Conservation (phyloP, 2,888 invertebrate genomes). For the Cremastinae sp. region DNA sequence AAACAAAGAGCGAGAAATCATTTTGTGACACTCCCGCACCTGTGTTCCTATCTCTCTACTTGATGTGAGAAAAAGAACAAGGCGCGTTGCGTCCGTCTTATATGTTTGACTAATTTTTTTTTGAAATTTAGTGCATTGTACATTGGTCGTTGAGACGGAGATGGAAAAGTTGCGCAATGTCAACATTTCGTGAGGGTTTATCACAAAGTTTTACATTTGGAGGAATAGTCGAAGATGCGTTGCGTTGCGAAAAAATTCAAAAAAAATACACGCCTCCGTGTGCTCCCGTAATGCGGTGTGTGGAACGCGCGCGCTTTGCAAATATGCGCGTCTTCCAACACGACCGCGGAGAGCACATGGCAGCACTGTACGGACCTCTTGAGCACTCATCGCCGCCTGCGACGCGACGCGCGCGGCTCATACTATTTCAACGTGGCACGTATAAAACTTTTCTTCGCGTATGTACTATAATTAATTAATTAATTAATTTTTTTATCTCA, state of each 20-base stretch:
- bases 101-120: background rate
- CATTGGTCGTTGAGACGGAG: no score
- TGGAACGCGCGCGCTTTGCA: background rate
- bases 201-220: no score
- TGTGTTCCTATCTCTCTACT: constrained; percentile 18
- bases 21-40: constrained; percentile 48
- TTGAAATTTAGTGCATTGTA: background rate
- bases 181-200: no score
- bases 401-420: background rate
- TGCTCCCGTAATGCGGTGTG: background rate
- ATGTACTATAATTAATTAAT: no score
- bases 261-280: background rate
- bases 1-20: constrained; percentile 70
- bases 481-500: no score
- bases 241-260: no score
- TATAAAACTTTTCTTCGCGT: no score
- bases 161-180: no score
- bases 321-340: constrained; percentile 16
- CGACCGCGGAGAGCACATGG: constrained; percentile 47
- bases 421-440: background rate
- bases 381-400: background rate
- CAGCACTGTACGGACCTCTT: constrained; percentile 20
- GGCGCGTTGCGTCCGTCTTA: background rate
- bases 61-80: background rate
- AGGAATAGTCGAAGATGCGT: no score